Evolutionary conservation across 2,113 vertebrate genomes (phyloP), one percentile per base, ranked within the genome.

Genomic region (Bos indicus): DNA sequence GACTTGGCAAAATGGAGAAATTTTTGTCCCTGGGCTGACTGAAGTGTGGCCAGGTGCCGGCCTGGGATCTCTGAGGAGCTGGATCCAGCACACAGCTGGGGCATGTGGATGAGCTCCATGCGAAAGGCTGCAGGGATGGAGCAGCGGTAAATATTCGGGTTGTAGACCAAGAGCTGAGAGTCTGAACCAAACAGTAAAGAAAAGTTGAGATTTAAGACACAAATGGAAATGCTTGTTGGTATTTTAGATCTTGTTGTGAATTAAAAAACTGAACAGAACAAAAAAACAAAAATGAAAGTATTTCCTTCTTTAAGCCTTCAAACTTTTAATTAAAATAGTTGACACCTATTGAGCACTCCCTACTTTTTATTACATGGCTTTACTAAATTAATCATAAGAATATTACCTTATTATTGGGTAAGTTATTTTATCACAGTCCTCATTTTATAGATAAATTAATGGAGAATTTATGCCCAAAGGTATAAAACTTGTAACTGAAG

Each of bases 1-100:
- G 99, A 99, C 98, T 99, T 99, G 46, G 99, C 99, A 97, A 99
- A 99, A 98, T 99, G 99, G 95, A 99, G 97, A 95, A 99, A 99
- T n/a, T 90, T 99, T 71, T 99, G 99, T 91, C 99, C 99, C 0
- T 48, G 95, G 56, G 98, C 96, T 64, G 99, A 99, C 64, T 98
- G 96, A 92, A 99, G 99, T 25, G 98, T 97, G 62, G 98, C 64
- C 28, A 99, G 94, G 19, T 74, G 98, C 77, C 7, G 98, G 89
- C 94, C 81, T 13, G 99, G 99, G 52, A 2, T 62, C 1, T 98
- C 59, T 7, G 96, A 96, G 4, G 99, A 97, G 59, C 84, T 98
- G 62, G 98, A 97, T 28, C 98, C 98, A 2, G 97, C 54, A 64
- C 99, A 99, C 57, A 99, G 98, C 94, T 98, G 98, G 78, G 98